Percentiles rank a stretch among this genome's conserved stretches.
Evolutionary conservation across 2,113 vertebrate genomes (phyloP).

Genomic region (Xiphophorus couchianus): DNA sequence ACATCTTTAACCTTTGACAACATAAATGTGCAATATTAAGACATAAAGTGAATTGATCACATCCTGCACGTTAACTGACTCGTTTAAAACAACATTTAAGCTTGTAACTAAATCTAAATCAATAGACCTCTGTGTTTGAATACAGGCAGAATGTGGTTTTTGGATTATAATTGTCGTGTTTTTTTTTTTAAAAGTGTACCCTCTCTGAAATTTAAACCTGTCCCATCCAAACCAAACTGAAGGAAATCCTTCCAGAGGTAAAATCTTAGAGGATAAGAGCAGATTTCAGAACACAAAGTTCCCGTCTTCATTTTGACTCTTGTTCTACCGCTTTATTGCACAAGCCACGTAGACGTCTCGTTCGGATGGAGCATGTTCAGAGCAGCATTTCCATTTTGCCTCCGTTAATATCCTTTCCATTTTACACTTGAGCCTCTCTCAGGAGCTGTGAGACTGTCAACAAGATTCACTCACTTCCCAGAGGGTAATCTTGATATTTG

Average conservation of each 20-base stretch:
- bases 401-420: conserved; percentile 25
- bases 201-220: neutral
- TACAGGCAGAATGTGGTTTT: neutral
- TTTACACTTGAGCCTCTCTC: conserved; percentile 22
- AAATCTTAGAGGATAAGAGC: neutral
- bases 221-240: neutral
- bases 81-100: too few species aligned
- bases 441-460: conserved; percentile 34
- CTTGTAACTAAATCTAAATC: too few species aligned
- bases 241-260: too few species aligned
- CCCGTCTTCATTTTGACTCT: neutral
- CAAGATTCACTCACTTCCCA: conserved; percentile 40
- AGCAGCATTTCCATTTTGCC: conserved; percentile 1
- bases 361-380: neutral
- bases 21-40: too few species aligned
- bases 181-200: neutral
- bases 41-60: too few species aligned
- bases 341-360: neutral
- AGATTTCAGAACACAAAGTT: neutral
- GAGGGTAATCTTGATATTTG: conserved; percentile 42
- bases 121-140: neutral
- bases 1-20: too few species aligned
- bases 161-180: too few species aligned
- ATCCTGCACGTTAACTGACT: too few species aligned
- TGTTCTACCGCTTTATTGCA: neutral